phyloP scores from a whole-genome alignment of 2,888 invertebrate species.

The Drosophila koepferae region DNA sequence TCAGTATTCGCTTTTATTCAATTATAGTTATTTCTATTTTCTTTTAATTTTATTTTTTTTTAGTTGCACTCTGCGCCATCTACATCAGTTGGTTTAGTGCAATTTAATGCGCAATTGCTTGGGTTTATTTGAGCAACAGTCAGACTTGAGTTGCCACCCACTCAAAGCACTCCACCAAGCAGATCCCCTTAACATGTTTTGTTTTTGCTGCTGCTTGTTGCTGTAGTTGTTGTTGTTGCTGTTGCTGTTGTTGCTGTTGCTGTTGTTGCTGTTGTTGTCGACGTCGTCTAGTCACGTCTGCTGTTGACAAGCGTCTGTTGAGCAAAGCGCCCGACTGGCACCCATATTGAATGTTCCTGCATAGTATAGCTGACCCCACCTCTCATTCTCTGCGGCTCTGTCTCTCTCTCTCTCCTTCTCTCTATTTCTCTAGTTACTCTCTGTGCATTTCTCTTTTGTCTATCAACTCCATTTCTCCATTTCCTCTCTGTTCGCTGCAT shows the following conservation, averaged over 20 bases:
- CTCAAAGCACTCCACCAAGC: constrained; percentile 4
- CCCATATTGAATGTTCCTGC: constrained; percentile 71
- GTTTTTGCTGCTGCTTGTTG: constrained; percentile 46
- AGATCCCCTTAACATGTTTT: constrained; percentile 55
- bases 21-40: background rate
- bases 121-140: constrained; percentile 61
- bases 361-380: constrained; percentile 7
- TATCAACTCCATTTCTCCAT: constrained; percentile 40
- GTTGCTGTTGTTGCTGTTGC: constrained; percentile 25
- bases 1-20: background rate
- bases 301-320: constrained; percentile 75
- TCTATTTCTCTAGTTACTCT: background rate
- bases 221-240: constrained; percentile 27
- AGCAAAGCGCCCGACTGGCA: constrained; percentile 58
- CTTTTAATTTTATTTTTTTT: background rate
- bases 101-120: constrained; percentile 74
- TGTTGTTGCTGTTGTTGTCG: constrained; percentile 37
- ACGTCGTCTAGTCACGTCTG: constrained; percentile 78
- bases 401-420: constrained; percentile 1
- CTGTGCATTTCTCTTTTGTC: constrained; percentile 12
- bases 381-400: constrained; percentile 13
- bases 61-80: constrained; percentile 18
- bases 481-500: constrained; percentile 58
- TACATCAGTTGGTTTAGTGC: constrained; percentile 62
- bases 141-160: constrained; percentile 32